phyloP scores from a whole-genome alignment of 2,113 vertebrate genomes.

The Mola mola region DNA sequence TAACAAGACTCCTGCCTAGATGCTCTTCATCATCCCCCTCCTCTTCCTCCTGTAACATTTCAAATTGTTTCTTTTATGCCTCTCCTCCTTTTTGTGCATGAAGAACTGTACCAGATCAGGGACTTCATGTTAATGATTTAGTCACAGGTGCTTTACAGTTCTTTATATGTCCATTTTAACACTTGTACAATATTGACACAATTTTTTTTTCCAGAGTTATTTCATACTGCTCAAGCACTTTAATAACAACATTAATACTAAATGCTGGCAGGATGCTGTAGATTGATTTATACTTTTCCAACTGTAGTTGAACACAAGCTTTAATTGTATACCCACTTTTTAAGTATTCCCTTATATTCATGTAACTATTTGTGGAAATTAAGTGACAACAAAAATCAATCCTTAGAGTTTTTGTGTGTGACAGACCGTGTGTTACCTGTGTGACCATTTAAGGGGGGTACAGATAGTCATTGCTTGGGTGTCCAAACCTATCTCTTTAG shows the following conservation, averaged over 20 bases:
- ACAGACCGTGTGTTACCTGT: background rate
- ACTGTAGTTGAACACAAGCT: too few species aligned
- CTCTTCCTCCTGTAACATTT: conserved; percentile 73
- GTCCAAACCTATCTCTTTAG: conserved; percentile 52
- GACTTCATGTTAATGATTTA: conserved; percentile 27
- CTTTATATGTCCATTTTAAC: conserved; percentile 7
- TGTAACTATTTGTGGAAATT: too few species aligned
- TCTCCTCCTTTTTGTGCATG: conserved; percentile 33
- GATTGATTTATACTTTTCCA: too few species aligned
- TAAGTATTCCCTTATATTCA: background rate
- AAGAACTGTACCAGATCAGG: conserved; percentile 14
- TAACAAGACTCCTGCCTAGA: conserved; percentile 74
- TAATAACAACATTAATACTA: too few species aligned
- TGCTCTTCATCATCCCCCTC: conserved; percentile 69
- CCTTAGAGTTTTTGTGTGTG: conserved; percentile 39
- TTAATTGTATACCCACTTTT: too few species aligned
- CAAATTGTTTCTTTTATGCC: conserved; percentile 35
- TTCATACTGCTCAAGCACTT: too few species aligned
- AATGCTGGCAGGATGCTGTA: too few species aligned
- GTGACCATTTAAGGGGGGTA: conserved; percentile 25
- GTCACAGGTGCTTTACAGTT: conserved; percentile 11
- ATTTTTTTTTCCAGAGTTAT: too few species aligned
- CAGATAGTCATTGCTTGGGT: conserved; percentile 38
- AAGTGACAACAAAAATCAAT: conserved; percentile 36
- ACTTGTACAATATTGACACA: background rate